phyloP scores from a whole-genome alignment of 2,797 vertebrate genomes.

The Etheostoma perlongum region DNA sequence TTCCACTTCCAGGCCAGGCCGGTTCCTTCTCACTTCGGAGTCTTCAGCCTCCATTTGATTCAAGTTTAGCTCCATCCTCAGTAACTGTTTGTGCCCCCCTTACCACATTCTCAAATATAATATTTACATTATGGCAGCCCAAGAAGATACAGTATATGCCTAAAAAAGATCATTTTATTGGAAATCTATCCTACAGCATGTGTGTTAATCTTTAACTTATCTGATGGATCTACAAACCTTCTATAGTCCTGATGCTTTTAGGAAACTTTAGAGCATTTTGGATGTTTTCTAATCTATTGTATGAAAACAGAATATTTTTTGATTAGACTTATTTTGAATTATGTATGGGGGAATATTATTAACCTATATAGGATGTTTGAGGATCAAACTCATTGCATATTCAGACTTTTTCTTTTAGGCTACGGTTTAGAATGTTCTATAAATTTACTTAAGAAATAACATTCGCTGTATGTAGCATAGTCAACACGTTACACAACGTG shows the following conservation, averaged over 20 bases:
- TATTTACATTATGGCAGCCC: background rate
- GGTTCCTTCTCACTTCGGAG: too few species aligned
- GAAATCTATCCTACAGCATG: too few species aligned
- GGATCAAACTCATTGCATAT: constrained; percentile 53
- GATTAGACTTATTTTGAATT: constrained; percentile 64
- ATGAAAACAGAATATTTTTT: constrained; percentile 71
- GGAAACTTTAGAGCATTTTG: constrained; percentile 38
- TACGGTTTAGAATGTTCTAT: constrained; percentile 44
- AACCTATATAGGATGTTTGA: constrained; percentile 70
- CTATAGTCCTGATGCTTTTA: constrained; percentile 20
- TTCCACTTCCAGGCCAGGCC: too few species aligned
- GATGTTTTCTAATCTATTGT: constrained; percentile 57
- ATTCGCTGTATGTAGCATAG: background rate
- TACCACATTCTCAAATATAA: background rate
- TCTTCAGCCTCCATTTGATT: too few species aligned
- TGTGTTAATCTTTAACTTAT: background rate
- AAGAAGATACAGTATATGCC: background rate
- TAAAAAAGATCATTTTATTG: too few species aligned
- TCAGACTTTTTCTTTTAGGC: constrained; percentile 44
- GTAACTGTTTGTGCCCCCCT: too few species aligned
- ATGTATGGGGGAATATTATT: constrained; percentile 75
- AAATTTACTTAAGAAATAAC: constrained; percentile 35
- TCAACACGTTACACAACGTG: constrained; percentile 23
- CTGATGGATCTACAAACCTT: background rate
- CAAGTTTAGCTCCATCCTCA: too few species aligned